A percentile compares a stretch with the other conserved stretches of the same genome.
Conservation (phyloP, 2,797 vertebrate species). For the Poeciliopsis presidionis region DNA sequence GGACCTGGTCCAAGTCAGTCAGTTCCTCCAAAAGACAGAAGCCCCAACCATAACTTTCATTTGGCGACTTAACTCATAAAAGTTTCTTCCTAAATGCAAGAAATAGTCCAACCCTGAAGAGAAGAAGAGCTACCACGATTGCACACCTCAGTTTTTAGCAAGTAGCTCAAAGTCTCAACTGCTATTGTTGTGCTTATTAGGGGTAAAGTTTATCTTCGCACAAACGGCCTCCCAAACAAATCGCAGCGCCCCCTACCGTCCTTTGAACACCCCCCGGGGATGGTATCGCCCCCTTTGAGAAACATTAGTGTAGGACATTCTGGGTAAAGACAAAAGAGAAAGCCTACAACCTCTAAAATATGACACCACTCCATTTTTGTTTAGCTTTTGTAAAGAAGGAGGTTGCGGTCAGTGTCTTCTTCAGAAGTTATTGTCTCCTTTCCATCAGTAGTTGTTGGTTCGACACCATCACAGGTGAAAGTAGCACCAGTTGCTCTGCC, state of each 20-base stretch:
- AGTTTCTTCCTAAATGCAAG: not conserved
- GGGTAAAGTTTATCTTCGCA: too few relatives aligned
- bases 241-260: too few relatives aligned
- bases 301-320: too few relatives aligned
- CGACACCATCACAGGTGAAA: not conserved
- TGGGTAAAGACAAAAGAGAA: not conserved
- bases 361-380: not conserved
- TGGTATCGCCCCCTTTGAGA: too few relatives aligned
- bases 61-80: not conserved
- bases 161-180: too few relatives aligned
- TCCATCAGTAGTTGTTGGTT: not conserved
- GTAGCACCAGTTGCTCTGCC: not conserved
- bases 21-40: not conserved
- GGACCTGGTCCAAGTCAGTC: not conserved
- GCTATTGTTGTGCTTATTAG: too few relatives aligned
- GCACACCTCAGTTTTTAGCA: too few relatives aligned
- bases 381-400: not conserved
- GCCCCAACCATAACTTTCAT: not conserved
- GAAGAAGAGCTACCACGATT: too few relatives aligned
- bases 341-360: not conserved
- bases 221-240: too few relatives aligned
- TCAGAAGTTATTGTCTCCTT: not conserved
- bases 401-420: not conserved
- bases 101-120: not conserved
- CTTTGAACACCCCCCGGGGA: too few relatives aligned